phyloP scores from a whole-genome alignment of 2,113 vertebrate genomes.

The cattle (Bos taurus) region ARS-UCD2.0 NC_037342.1:61885001-61885500 shows the following conservation, averaged over 20 bases:
- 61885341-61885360: background rate
- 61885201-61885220: background rate
- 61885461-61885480: constrained; percentile 17
- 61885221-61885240: background rate
- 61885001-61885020: background rate
- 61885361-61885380: background rate
- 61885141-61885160: background rate
- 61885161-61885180: background rate
- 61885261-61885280: constrained; percentile 13
- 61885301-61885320: background rate
- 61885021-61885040: background rate
- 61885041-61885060: background rate
- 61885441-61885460: constrained; percentile 6
- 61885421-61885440: constrained; percentile 7
- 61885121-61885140: background rate
- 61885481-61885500: background rate
- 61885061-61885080: background rate
- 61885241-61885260: background rate
- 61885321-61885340: background rate
- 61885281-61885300: background rate
- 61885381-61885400: background rate
- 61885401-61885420: background rate
- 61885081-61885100: background rate
- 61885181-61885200: constrained; percentile 12
- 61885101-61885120: background rate